Evolutionary conservation across 2,113 vertebrate species (phyloP), one percentile per base, ranked within the genome.

Genomic region (Heterotilapia buettikoferi): DNA sequence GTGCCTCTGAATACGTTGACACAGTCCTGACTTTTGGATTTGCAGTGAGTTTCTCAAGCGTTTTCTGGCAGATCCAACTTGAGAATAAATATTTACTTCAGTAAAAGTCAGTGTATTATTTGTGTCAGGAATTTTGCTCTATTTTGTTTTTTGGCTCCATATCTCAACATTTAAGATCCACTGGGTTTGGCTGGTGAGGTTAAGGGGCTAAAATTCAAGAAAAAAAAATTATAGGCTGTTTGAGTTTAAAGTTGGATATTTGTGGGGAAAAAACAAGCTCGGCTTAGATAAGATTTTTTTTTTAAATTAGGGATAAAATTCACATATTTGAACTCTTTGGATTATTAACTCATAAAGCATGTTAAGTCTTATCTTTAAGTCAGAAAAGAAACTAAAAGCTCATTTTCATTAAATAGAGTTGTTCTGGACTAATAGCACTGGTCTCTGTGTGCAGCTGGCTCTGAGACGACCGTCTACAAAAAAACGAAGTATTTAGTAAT

Each of bases 231-330:
- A 2, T 31, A 61, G 57, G 14, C 14, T 9, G 26, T 31, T 61
- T 61, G 57, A 66, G 31, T n/a, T 66, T 66, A 0, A 66, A 38
- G 31, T 66, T 66, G 61, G 31, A 66, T 36, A 2, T 66, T 66
- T 66, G 33, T 66, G 19, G 19, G 18, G 0, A 1, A 38, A 38
- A 56, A 66, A 66, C 61, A 21, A 7, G 31, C 18, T 66, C 1
- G 0, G 61, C 61, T 38, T 13, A 38, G 61, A 38, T 8, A 0
- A 13, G 33, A 3, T 5, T n/a, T 66, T 26, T 56, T 63, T 54
- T 63, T 11, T 0, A 1, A 63, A 38, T 66, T 66, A 7, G 18
- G 0, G 0, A 66, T 66, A 8, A 66, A 43, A 43, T 71, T 71
- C 38, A 71, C 66, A 43, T 21, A 40, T 40, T 1, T 43, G 38